A percentile compares a stretch with the other conserved stretches of the same genome.
Conservation (phyloP, 1,140 invertebrate genomes). For the Drosophila elegans region DNA sequence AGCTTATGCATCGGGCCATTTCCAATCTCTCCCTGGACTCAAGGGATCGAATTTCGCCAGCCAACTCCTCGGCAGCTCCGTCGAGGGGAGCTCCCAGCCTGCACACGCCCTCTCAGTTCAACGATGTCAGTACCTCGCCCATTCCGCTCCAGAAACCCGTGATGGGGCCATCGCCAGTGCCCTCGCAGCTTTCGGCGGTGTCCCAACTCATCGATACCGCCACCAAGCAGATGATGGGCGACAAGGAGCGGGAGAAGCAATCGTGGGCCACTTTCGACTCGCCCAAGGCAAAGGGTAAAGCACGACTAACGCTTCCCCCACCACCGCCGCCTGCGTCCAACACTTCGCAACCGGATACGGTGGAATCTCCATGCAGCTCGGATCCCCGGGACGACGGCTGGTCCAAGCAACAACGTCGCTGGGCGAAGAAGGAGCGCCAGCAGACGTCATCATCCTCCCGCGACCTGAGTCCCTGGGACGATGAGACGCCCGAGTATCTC, state of each 20-base stretch:
- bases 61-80: conserved; percentile 59
- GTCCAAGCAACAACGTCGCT: conserved; percentile 69
- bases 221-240: conserved; percentile 73
- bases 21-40: conserved; percentile 83
- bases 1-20: conserved; percentile 83
- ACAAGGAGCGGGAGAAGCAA: conserved; percentile 62
- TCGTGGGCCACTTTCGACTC: conserved; percentile 85
- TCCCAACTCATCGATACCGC: conserved; percentile 80
- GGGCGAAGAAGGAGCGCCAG: conserved; percentile 85
- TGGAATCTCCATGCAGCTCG: conserved; percentile 90
- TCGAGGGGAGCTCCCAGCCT: conserved; percentile 41
- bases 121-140: conserved; percentile 83
- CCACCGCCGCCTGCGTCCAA: conserved; percentile 77
- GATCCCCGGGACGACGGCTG: conserved; percentile 88
- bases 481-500: conserved; percentile 86
- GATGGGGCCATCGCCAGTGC: conserved; percentile 80
- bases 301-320: conserved; percentile 58
- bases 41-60: conserved; percentile 76
- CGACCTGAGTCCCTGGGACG: conserved; percentile 90
- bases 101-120: conserved; percentile 69
- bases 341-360: conserved; percentile 83
- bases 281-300: conserved; percentile 73
- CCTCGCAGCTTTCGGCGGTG: conserved; percentile 72
- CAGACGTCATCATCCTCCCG: conserved; percentile 89
- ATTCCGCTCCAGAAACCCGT: conserved; percentile 77